A percentile compares a stretch with the other conserved stretches of the same genome.
Conservation (phyloP, 2,888 invertebrate genomes). For the Rhagium mordax region DNA sequence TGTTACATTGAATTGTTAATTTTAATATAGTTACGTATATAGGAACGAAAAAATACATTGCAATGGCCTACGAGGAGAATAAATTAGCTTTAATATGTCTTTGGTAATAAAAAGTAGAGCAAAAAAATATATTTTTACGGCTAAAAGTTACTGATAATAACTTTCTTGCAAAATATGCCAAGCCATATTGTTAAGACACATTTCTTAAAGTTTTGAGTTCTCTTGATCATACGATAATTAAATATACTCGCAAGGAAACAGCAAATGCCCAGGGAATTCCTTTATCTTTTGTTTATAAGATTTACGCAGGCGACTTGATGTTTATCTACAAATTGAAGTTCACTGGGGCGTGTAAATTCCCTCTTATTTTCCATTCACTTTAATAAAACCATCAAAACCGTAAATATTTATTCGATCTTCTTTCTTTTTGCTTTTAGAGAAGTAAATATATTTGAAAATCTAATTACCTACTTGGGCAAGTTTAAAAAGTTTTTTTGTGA, state of each 20-base stretch:
- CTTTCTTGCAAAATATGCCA: no score
- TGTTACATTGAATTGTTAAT: no score
- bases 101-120: no score
- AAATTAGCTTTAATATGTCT: no score
- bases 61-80: no score
- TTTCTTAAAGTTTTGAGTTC: neutral
- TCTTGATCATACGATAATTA: neutral
- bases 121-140: no score
- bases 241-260: neutral
- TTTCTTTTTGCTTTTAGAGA: neutral
- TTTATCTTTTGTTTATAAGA: slow-evolving; percentile 9
- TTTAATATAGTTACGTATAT: no score
- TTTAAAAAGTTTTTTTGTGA: neutral
- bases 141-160: no score
- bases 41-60: no score
- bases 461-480: neutral
- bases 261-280: neutral
- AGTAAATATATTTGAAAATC: neutral
- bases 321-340: slow-evolving; percentile 14
- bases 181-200: no score
- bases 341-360: slow-evolving; percentile 6
- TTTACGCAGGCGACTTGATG: slow-evolving; percentile 10
- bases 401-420: slow-evolving; percentile 14
- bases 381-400: slow-evolving; percentile 17
- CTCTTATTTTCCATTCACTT: slow-evolving; percentile 5